Evolutionary conservation across 2,113 vertebrate species (phyloP), one percentile per base, ranked within the genome.

Genomic region (Festucalex cinctus): DNA sequence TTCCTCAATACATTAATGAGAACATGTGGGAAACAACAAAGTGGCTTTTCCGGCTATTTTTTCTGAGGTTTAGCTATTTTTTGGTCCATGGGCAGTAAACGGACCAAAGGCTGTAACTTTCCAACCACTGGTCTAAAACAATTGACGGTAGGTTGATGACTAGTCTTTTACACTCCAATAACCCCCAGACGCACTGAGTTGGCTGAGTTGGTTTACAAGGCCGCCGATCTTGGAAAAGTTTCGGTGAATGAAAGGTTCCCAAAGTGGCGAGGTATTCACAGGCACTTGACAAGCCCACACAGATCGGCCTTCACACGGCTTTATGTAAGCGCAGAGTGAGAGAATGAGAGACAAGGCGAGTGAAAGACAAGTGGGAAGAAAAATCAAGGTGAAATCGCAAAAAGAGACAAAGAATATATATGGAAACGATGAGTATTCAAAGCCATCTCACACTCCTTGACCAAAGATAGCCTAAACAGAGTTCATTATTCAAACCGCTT

Each of bases 241-340:
- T 79, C 59, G 36, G 77, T 87, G 84, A 85, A 88, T 86, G 80
- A 81, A 81, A 82, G 13, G 83, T 88, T 83, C 60, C 82, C 65
- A 76, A 86, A 82, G 77, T 74, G 72, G 41, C 22, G 63, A 74
- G 68, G 79, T 71, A 77, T 77, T 84, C 83, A 72, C 84, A 39
- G 36, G 78, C 80, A 81, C 78, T 62, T 44, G 1, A 22, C 73
- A 54, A 7, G 85, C 86, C 86, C 78, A 86, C 86, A 79, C 78
- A 80, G 69, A 63, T 56, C 17, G 60, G 73, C 76, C 81, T 76
- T 82, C 75, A 71, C 85, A 75, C 63, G 67, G 49, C 16, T 78
- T 88, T 88, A 87, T 71, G 61, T 84, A 88, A 88, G 54, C 68
- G 70, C 49, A 73, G 54, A 69, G 39, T 66, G 69, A 70, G 69